Conservation (phyloP, 2,888 invertebrate genomes). For the Coleophora deauratella region DNA sequence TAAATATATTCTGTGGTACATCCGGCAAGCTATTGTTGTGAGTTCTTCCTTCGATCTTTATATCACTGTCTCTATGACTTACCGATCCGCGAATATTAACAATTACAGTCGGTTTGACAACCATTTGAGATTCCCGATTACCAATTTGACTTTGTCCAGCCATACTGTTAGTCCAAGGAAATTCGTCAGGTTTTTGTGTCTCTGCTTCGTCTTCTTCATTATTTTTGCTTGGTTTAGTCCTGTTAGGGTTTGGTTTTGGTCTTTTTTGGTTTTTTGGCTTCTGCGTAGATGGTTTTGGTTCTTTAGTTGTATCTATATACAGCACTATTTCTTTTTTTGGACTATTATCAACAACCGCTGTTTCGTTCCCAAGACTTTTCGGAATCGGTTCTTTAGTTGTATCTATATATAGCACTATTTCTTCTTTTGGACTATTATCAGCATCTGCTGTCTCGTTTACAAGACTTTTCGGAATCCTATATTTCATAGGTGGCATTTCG, state of each 20-base stretch:
- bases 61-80: conserved; percentile 52
- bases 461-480: conserved; percentile 52
- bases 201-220: conserved; percentile 22
- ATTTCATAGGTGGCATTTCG: conserved; percentile 55
- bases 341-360: conserved; percentile 18
- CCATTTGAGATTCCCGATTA: conserved; percentile 60
- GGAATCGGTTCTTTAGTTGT: conserved; percentile 43
- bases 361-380: conserved; percentile 37
- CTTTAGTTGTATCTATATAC: conserved; percentile 41
- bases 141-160: conserved; percentile 64
- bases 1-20: conserved; percentile 49
- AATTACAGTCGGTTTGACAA: conserved; percentile 63
- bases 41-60: conserved; percentile 42
- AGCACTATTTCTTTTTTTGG: conserved; percentile 46
- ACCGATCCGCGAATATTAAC: conserved; percentile 60
- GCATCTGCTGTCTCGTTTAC: conserved; percentile 22
- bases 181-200: conserved; percentile 19
- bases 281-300: conserved; percentile 28
- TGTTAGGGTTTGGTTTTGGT: conserved; percentile 23
- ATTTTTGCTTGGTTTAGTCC: conserved; percentile 30
- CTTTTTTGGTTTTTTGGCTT: conserved; percentile 40
- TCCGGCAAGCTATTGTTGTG: conserved; percentile 28
- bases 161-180: conserved; percentile 48
- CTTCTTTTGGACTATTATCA: conserved; percentile 33
- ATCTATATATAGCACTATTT: conserved; percentile 45